Percentiles rank a stretch among this genome's conserved stretches.
Evolutionary conservation across 2,888 invertebrate genomes (phyloP).

Genomic region (Frankliniella intonsa): DNA sequence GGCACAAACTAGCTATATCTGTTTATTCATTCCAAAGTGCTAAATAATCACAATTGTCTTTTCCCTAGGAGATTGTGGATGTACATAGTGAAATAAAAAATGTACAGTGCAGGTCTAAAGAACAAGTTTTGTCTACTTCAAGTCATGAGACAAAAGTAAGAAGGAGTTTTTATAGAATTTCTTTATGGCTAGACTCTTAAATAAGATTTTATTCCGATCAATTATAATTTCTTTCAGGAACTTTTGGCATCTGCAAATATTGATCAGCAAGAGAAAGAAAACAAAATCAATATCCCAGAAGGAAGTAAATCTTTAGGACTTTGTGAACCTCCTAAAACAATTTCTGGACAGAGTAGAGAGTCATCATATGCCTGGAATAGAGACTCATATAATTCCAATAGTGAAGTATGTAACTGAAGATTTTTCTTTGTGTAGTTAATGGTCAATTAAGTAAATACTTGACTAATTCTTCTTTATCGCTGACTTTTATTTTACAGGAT

Average conservation of each 20-base stretch:
- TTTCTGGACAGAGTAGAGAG: background rate
- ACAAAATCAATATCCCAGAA: background rate
- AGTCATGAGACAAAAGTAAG: background rate
- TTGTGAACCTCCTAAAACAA: background rate
- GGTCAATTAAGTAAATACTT: background rate
- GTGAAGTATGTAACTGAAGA: background rate
- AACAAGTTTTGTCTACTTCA: background rate
- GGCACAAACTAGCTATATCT: background rate
- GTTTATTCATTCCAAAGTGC: background rate
- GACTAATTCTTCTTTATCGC: background rate
- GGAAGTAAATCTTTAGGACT: background rate
- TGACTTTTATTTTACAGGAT: background rate
- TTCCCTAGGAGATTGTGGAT: background rate
- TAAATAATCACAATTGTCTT: background rate
- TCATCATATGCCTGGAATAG: background rate
- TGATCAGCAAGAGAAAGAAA: background rate
- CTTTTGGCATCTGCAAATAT: background rate
- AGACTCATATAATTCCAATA: slow-evolving; percentile 2
- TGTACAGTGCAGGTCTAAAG: background rate
- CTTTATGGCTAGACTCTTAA: no score
- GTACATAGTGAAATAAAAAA: background rate
- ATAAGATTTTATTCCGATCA: background rate
- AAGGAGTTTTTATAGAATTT: background rate
- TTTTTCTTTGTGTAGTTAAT: background rate
- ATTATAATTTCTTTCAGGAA: background rate